Conservation (phyloP, 2,113 vertebrate species). For the Neofelis nebulosa region DNA sequence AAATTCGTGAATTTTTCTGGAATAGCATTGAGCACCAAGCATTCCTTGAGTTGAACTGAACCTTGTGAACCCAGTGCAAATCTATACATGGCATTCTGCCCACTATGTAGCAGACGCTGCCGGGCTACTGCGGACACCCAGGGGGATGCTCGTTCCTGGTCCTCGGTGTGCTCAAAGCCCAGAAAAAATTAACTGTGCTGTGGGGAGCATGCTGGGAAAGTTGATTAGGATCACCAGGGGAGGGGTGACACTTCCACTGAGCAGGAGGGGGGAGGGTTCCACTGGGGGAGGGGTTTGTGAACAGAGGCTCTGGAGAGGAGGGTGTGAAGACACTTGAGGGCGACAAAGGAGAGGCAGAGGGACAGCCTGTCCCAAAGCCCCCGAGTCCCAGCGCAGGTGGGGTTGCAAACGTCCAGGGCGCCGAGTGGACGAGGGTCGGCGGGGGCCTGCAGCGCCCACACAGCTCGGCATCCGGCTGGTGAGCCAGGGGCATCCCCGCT, state of each 20-base stretch:
- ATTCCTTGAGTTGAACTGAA: not conserved
- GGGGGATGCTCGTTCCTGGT: rapidly evolving
- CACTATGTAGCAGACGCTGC: rapidly evolving
- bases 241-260: not conserved
- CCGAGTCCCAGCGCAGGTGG: rapidly evolving
- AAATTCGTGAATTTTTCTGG: not conserved
- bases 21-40: not conserved
- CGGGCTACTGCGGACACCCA: not conserved
- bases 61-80: not conserved
- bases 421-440: rapidly evolving
- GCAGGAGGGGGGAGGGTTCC: too few relatives aligned
- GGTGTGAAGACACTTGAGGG: rapidly evolving
- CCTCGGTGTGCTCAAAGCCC: too few relatives aligned
- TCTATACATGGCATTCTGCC: rapidly evolving
- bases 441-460: not conserved
- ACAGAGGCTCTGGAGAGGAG: not conserved
- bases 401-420: not conserved
- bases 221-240: not conserved
- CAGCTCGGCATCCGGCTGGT: too few relatives aligned
- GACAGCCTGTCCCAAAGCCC: too few relatives aligned
- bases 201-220: rapidly evolving
- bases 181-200: too few relatives aligned
- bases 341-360: rapidly evolving
- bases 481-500: too few relatives aligned
- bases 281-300: not conserved